Percentiles rank a stretch among this genome's conserved stretches.
Evolutionary conservation across 2,888 invertebrate species (phyloP).

Genomic region (Dryomyza anilis): DNA sequence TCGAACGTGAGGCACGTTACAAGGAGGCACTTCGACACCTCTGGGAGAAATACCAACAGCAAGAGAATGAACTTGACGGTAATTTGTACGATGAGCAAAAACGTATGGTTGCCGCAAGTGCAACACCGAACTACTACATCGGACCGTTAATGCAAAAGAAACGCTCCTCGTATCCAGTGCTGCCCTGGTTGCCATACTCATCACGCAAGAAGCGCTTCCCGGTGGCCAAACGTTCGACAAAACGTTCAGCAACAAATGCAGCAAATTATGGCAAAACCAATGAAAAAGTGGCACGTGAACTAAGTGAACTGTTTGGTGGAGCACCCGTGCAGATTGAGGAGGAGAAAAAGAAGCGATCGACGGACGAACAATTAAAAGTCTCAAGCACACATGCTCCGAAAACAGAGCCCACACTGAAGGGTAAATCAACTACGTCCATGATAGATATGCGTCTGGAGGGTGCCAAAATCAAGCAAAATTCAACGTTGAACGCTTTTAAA

Average conservation of each 20-base stretch:
- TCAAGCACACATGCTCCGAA: conserved; percentile 38
- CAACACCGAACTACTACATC: conserved; percentile 42
- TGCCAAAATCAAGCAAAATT: too few relatives aligned
- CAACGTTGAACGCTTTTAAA: not conserved
- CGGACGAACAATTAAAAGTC: conserved; percentile 40
- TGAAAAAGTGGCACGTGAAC: conserved; percentile 72
- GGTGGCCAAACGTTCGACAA: conserved; percentile 70
- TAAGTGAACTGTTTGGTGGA: conserved; percentile 70
- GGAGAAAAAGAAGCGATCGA: conserved; percentile 64
- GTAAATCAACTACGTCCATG: not conserved
- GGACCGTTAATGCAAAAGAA: conserved; percentile 55
- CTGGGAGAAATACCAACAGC: conserved; percentile 59
- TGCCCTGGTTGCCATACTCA: conserved; percentile 60
- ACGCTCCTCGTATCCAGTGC: conserved; percentile 54
- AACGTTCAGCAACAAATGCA: conserved; percentile 45
- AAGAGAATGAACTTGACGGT: conserved; percentile 54
- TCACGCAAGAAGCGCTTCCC: conserved; percentile 68
- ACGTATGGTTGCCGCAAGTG: conserved; percentile 50
- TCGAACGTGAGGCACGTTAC: conserved; percentile 56
- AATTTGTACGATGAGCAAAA: conserved; percentile 54
- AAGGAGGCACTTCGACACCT: conserved; percentile 55
- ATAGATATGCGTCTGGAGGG: conserved; percentile 45
- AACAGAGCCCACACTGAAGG: not conserved
- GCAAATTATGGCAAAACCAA: conserved; percentile 65
- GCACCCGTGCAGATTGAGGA: conserved; percentile 56